Evolutionary conservation across 1,140 invertebrate species (phyloP).

Genomic region (Philopotamus ludificatus): DNA sequence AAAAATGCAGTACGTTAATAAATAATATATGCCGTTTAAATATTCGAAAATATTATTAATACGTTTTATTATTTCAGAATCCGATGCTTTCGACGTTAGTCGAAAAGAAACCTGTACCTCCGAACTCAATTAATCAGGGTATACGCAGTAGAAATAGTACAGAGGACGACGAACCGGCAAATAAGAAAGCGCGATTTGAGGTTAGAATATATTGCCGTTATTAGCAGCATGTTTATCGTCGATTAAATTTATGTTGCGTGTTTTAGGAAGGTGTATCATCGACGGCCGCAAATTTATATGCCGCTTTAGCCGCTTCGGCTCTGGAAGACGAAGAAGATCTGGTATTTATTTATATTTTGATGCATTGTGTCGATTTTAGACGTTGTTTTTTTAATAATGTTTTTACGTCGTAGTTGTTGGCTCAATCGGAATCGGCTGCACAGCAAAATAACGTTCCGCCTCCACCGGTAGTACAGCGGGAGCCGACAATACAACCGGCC

Average conservation of each 20-base stretch:
- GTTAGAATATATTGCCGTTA: constrained; percentile 5
- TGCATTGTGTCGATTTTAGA: not conserved
- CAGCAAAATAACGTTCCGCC: not conserved
- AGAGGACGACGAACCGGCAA: constrained; percentile 32
- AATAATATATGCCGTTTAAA: not conserved
- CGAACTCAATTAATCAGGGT: constrained; percentile 42
- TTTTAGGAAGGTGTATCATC: constrained; percentile 48
- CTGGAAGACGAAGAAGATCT: constrained; percentile 55
- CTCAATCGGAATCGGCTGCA: not conserved
- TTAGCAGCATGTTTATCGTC: not conserved
- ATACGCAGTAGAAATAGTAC: not conserved
- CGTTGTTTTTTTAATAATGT: not conserved
- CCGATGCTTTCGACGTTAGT: constrained; percentile 55
- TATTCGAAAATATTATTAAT: too few species aligned
- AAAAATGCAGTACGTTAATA: constrained; percentile 21
- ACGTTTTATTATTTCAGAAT: constrained; percentile 46
- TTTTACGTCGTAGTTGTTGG: too few species aligned
- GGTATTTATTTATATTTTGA: constrained; percentile 41
- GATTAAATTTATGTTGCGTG: not conserved
- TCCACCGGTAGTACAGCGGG: not conserved
- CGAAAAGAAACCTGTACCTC: constrained; percentile 55
- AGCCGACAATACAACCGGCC: not conserved
- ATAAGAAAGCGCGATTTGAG: constrained; percentile 31
- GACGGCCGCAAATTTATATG: constrained; percentile 55
- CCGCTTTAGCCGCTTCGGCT: constrained; percentile 52